These are phyloP conservation scores for Aphidius gifuensis DNA, from an alignment of 1,140 invertebrate genomes.

Conservation along the genomic window DNA sequence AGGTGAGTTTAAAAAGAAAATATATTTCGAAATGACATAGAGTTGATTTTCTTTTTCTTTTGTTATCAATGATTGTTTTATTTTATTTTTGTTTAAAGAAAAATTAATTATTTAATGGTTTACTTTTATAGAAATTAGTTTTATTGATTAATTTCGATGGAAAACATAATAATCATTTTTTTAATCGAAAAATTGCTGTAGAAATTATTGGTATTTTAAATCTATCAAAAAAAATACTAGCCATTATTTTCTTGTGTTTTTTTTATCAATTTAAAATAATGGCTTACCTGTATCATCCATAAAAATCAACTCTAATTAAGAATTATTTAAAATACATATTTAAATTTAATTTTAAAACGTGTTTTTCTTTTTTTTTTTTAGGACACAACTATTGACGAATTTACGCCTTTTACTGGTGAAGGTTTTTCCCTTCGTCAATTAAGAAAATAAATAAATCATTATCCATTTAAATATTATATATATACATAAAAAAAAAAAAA, in stretches of 20 bases:
- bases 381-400: constrained; percentile 52
- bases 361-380: constrained; percentile 25
- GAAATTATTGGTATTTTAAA: no score
- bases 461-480: constrained; percentile 10
- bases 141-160: not conserved
- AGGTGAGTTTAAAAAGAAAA: constrained; percentile 32
- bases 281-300: no score
- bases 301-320: no score
- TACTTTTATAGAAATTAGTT: not conserved
- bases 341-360: no score
- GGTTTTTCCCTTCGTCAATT: constrained; percentile 60
- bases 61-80: constrained; percentile 15
- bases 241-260: no score
- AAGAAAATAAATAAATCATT: constrained; percentile 44
- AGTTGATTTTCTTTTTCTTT: not conserved
- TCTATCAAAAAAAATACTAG: no score
- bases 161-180: no score
- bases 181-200: no score
- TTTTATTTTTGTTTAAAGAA: not conserved
- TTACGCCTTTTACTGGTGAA: constrained; percentile 64
- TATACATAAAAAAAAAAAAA: constrained; percentile 17
- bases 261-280: not conserved
- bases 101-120: not conserved
- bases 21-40: not conserved
- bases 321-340: no score